Percentiles rank a stretch among this genome's conserved stretches.
These are phyloP conservation scores for Heteronetta atricapilla DNA, from an alignment of 2,113 vertebrate species.

Conservation along the genomic window DNA sequence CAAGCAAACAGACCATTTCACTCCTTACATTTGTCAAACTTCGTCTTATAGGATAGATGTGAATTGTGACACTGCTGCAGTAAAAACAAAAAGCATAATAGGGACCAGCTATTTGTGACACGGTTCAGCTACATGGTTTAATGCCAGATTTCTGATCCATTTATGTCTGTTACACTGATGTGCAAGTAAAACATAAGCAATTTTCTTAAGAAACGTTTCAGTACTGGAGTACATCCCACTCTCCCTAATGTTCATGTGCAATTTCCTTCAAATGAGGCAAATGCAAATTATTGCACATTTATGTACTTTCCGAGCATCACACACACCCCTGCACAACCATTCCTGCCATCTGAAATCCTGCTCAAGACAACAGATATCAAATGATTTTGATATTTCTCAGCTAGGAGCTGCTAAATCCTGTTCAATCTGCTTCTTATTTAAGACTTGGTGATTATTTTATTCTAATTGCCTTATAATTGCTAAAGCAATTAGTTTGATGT, in stretches of 20 bases:
- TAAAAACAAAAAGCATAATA: neutral
- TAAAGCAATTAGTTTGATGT: conserved; percentile 58
- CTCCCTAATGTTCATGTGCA: neutral
- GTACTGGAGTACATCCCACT: neutral
- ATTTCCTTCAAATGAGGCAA: conserved; percentile 36
- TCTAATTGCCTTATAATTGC: conserved; percentile 69
- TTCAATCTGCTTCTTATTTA: conserved; percentile 70
- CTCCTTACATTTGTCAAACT: neutral
- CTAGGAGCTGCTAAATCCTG: conserved; percentile 55
- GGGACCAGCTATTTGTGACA: neutral
- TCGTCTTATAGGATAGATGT: neutral
- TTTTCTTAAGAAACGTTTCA: conserved; percentile 30
- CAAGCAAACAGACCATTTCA: conserved; percentile 19
- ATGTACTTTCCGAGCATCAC: neutral
- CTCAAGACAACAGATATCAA: conserved; percentile 24
- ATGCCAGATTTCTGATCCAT: neutral
- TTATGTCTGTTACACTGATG: neutral
- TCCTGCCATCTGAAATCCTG: conserved; percentile 48
- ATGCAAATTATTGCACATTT: conserved; percentile 32
- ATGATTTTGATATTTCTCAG: conserved; percentile 38
- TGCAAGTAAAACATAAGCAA: neutral
- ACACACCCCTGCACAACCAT: neutral
- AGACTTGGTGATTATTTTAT: conserved; percentile 59
- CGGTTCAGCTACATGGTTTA: neutral
- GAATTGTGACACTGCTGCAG: neutral